Evolutionary conservation across 2,113 vertebrate genomes (phyloP).

Genomic region (Malurus cyaneus): DNA sequence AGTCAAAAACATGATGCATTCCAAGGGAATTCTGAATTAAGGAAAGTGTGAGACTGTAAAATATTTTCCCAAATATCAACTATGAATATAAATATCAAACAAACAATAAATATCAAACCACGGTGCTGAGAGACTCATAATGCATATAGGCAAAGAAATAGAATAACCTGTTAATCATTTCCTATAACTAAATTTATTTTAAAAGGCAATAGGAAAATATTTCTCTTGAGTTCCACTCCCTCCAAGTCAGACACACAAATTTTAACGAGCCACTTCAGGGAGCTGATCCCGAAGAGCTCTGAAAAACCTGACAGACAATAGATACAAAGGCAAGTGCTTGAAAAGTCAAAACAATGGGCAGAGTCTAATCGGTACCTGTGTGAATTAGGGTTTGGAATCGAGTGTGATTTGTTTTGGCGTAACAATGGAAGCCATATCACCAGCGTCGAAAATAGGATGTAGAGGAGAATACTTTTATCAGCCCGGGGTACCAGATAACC

Average conservation of each 20-base stretch:
- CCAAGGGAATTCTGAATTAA: constrained; percentile 38
- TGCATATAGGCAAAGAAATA: background rate
- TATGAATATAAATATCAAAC: constrained; percentile 22
- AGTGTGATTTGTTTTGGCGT: background rate
- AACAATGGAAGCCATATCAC: background rate
- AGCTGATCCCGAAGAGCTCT: background rate
- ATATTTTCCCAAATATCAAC: constrained; percentile 28
- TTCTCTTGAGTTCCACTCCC: background rate
- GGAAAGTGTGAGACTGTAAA: constrained; percentile 21
- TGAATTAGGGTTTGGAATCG: background rate
- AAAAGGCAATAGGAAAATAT: background rate
- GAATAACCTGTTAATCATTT: constrained; percentile 3
- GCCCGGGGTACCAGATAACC: background rate
- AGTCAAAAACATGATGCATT: constrained; percentile 17
- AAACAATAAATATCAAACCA: background rate
- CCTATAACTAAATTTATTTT: background rate
- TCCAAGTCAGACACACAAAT: background rate
- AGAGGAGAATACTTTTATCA: background rate
- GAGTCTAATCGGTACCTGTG: background rate
- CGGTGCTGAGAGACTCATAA: background rate
- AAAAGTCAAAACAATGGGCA: constrained; percentile 19
- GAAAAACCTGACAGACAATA: background rate
- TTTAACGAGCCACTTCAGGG: background rate
- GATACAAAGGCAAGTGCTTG: background rate
- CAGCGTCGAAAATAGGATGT: background rate